Base-by-base conservation (phyloP, 2,797 vertebrate species). In the Numenius phaeopus region DNA sequence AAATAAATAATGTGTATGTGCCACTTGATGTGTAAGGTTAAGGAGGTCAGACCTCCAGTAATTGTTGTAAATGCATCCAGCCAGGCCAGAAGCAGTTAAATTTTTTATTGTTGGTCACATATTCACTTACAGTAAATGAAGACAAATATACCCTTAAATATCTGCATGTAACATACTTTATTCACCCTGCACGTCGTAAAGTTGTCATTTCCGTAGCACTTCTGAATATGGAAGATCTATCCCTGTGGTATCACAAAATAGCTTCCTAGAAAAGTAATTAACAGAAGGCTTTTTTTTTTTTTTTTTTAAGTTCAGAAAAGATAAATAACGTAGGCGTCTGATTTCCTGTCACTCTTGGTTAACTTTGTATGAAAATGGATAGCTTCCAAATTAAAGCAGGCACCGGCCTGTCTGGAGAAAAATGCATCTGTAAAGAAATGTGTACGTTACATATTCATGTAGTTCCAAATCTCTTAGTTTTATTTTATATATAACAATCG, bases 271-370 rank as follows among this genome's bases (percentile, higher is more conserved):
- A 98, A 97, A 98, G 94, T 97, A 98, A 97, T 98, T 97, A 97
- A 97, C 94, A 96, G 89, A 95, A 87, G 93, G 89, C 61, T 78
- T 37, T 46, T 52, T 78, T 66, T 77, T 59, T 47, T 40, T 44
- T 93, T 86, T 70, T 37, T 54, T 40, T 12, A 58, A 97, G 86
- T 98, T 98, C 91, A 94, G 88, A 89, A 94, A 97, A 97, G 95
- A 98, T 96, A 97, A 97, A 97, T 98, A 97, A 95, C 5, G 2
- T 91, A 94, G 95, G 94, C 58, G 79, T 97, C 91, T 94, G 95
- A 96, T 98, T 98, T 98, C 96, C 96, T 98, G 98, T 97, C 97
- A 97, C 88, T 98, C 97, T 98, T 98, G 96, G 96, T 98, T 98
- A 98, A 98, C 97, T 98, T 97, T 97, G 94, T 97, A 96, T 97